Base-by-base conservation (phyloP, 2,113 vertebrate genomes). In the Echinops telfairi region DNA sequence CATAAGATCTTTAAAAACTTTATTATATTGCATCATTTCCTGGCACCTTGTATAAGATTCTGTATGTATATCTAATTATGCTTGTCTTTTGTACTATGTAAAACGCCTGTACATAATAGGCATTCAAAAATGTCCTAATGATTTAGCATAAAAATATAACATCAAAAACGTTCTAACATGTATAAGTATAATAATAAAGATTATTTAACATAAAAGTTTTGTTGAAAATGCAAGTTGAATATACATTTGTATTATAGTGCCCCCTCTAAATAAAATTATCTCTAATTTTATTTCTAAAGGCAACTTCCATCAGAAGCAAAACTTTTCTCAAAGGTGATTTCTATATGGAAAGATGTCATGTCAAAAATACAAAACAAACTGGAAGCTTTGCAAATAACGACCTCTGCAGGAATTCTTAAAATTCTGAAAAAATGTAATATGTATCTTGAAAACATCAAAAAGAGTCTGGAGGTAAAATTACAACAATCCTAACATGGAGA, bases 391-490 rank as follows among this genome's bases (percentile, higher is more conserved):
- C 96, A 38, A 8, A 94, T 97, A 64, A 90, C 92, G 23, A 97
- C 92, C 38, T 93, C 96, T 6, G 19, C 89, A 1, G 96, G 96
- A 64, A 38, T 98, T 22, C 88, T 97, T 16, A 96, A 97, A 79
- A 43, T 95, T 29, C 75, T 98, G 58, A 96, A 98, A 36, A 94
- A 73, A 29, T 98, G 96, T 83, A 97, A 97, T 66, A 40, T 6
- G 10, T 43, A 96, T 27, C 95, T 98, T 70, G 98, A 98, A 62
- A 90, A 88, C 29, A 97, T 98, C 89, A 97, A 97, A 86, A 98
- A 97, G 71, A 96, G 97, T 85, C 97, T 98, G 33, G 97, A 98
- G 98, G 98, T 98, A 97, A 97, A 73, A 80, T 57, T 27, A 8
- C 16, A 43, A 22, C 20, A 25, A 7, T 31, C 53, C 36, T 66